Evolutionary conservation across 2,797 vertebrate genomes (phyloP).

Genomic region (Malacoraja senta): DNA sequence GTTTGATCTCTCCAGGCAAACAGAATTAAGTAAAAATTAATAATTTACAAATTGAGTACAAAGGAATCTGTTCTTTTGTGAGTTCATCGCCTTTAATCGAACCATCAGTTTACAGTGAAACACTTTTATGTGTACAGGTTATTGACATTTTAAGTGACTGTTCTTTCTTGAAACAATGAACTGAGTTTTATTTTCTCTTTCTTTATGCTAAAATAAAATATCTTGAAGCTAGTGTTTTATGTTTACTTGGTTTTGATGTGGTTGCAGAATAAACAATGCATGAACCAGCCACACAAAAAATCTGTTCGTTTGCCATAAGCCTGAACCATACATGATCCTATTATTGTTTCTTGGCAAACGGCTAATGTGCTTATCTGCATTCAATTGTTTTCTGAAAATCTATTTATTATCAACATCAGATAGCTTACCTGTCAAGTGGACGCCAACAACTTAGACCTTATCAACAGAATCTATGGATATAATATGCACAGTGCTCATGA

Average conservation of each 20-base stretch:
- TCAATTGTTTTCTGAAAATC: background rate
- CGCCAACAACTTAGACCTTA: background rate
- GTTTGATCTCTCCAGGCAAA: background rate
- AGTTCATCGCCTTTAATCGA: background rate
- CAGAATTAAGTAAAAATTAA: background rate
- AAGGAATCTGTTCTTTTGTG: background rate
- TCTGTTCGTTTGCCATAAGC: background rate
- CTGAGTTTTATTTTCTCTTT: background rate
- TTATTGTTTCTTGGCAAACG: conserved; percentile 12
- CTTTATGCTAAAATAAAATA: background rate
- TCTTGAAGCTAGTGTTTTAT: background rate
- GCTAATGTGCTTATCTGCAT: background rate
- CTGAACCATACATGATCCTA: background rate
- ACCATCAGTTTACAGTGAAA: background rate
- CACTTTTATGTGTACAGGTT: background rate
- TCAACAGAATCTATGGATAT: background rate
- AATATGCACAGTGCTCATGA: background rate
- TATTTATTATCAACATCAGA: background rate
- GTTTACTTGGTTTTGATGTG: background rate
- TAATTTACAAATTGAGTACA: background rate
- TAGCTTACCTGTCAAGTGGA: background rate
- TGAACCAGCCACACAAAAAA: background rate
- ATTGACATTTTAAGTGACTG: background rate
- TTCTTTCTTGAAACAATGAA: background rate
- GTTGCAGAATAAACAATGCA: background rate